Evolutionary conservation across 2,113 vertebrate genomes (phyloP).

Genomic region (Odontophorus gujanensis): DNA sequence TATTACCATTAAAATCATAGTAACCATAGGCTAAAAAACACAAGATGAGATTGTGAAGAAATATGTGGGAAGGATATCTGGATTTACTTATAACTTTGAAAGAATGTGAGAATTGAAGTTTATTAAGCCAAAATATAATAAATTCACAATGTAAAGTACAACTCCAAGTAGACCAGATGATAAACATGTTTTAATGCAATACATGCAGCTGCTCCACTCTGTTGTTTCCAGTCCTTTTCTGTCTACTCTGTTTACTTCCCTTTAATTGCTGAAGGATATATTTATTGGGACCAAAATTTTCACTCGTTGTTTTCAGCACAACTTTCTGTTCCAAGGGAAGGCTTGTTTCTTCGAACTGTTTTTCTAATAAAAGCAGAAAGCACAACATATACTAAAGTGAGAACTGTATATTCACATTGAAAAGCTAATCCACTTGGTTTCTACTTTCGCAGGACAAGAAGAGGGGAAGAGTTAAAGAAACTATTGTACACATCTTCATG

Average conservation of each 20-base stretch:
- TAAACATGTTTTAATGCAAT: slow-evolving; percentile 52
- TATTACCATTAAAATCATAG: no score
- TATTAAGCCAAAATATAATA: slow-evolving; percentile 66
- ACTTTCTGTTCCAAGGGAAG: slow-evolving; percentile 44
- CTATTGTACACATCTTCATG: neutral
- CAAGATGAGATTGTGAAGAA: slow-evolving; percentile 7
- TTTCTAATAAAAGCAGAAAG: slow-evolving; percentile 33
- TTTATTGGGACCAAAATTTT: slow-evolving; percentile 53
- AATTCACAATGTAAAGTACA: slow-evolving; percentile 51
- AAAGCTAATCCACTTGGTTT: neutral
- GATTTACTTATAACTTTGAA: slow-evolving; percentile 50
- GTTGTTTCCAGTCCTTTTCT: slow-evolving; percentile 54
- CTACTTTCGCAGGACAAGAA: neutral
- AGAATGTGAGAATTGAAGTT: slow-evolving; percentile 55
- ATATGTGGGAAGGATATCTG: slow-evolving; percentile 37
- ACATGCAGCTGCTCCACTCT: slow-evolving; percentile 45
- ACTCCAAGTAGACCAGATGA: slow-evolving; percentile 52
- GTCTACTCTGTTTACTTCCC: slow-evolving; percentile 46
- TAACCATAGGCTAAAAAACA: slow-evolving; percentile 6
- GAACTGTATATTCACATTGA: neutral
- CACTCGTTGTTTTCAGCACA: neutral
- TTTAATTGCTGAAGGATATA: slow-evolving; percentile 48
- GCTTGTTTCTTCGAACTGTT: slow-evolving; percentile 27
- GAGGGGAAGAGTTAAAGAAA: neutral
- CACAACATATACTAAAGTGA: neutral